Evolutionary conservation across 2,797 vertebrate genomes (phyloP).

Genomic region (Merluccius polli): DNA sequence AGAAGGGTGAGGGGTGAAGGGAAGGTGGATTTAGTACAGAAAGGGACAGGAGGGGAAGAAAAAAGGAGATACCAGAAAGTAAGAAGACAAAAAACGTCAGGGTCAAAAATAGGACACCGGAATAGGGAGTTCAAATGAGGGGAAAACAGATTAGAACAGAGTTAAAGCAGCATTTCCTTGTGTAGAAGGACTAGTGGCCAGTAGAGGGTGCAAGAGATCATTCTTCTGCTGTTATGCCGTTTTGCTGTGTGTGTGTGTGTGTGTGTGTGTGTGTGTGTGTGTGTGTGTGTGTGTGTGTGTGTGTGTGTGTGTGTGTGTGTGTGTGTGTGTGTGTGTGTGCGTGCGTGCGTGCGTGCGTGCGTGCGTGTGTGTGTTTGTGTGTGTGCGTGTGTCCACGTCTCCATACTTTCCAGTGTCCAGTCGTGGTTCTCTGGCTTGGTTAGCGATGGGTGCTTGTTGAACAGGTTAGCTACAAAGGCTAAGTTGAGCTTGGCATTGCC

Average conservation of each 20-base stretch:
- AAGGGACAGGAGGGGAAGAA: background rate
- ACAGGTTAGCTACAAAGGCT: constrained; percentile 96
- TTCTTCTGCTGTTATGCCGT: too few relatives aligned
- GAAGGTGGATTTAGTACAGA: background rate
- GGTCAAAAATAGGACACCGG: background rate
- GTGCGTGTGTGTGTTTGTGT: background rate
- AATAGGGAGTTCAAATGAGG: too few relatives aligned
- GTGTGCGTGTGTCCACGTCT: background rate
- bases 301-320: background rate
- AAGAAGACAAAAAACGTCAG: background rate
- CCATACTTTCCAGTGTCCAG: constrained; percentile 83
- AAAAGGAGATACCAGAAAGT: background rate
- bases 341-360: background rate
- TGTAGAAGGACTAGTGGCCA: too few relatives aligned
- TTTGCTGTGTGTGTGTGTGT: constrained; percentile 19
- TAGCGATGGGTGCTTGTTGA: constrained; percentile 85
- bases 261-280: background rate
- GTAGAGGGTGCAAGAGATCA: background rate
- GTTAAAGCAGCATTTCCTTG: too few relatives aligned
- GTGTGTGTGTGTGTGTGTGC: background rate
- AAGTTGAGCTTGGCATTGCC: constrained; percentile 96
- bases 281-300: background rate
- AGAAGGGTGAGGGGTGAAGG: background rate
- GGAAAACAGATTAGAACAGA: too few relatives aligned
- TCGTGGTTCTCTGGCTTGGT: constrained; percentile 87